phyloP scores from a whole-genome alignment of 2,797 vertebrate species.

The Apogon hyalosoma region DNA sequence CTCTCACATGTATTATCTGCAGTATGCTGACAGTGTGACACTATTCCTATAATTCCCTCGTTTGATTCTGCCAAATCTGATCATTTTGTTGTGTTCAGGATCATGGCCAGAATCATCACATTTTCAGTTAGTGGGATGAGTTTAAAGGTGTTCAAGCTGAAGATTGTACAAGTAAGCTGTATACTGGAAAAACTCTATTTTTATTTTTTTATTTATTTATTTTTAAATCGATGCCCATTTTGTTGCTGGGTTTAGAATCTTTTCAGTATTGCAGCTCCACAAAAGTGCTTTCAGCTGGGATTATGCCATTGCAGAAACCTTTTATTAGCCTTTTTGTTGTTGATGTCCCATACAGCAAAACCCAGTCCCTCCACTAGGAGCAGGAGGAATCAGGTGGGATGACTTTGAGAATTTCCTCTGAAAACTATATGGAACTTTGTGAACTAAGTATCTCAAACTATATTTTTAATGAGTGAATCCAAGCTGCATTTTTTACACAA shows the following conservation, averaged over 20 bases:
- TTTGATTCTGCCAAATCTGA: too few relatives aligned
- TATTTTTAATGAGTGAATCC: conserved; percentile 32
- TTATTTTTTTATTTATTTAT: too few relatives aligned
- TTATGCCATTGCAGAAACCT: conserved; percentile 20
- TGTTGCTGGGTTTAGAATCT: not conserved
- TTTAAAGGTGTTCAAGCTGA: too few relatives aligned
- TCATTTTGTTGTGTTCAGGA: too few relatives aligned
- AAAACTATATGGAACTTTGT: conserved; percentile 47
- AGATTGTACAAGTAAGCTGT: not conserved
- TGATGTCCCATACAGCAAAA: not conserved
- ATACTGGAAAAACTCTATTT: not conserved
- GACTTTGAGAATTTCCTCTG: conserved; percentile 39
- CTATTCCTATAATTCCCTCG: too few relatives aligned
- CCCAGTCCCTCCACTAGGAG: not conserved
- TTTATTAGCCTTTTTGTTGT: not conserved
- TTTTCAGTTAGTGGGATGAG: too few relatives aligned
- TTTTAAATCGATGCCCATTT: not conserved
- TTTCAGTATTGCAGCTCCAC: conserved; percentile 5
- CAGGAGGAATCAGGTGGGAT: not conserved
- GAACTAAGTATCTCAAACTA: conserved; percentile 9
- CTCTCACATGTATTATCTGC: too few relatives aligned
- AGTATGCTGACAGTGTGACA: too few relatives aligned
- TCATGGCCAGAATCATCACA: too few relatives aligned
- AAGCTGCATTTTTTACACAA: conserved; percentile 20
- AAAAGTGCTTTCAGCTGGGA: not conserved